A percentile compares a stretch with the other conserved stretches of the same genome.
These are phyloP conservation scores for Hecatera dysodea DNA, from an alignment of 2,888 invertebrate species.

Conservation along the genomic window DNA sequence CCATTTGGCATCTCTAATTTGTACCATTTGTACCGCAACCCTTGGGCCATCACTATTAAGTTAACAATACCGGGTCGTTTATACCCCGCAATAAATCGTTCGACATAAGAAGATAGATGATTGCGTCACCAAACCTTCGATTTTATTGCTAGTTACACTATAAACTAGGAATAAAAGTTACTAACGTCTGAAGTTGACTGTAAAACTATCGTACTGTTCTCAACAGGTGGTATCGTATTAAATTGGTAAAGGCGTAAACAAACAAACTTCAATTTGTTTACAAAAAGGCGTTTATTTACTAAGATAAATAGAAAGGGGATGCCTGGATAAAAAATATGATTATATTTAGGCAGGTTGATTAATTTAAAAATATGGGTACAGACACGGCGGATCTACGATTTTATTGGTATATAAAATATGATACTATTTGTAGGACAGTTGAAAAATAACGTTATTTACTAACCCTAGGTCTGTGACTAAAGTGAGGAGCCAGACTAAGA, in stretches of 20 bases:
- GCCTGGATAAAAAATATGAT: too few relatives aligned
- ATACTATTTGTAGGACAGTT: too few relatives aligned
- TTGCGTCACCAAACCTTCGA: conserved; percentile 21
- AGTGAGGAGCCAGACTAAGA: too few relatives aligned
- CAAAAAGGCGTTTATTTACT: neutral
- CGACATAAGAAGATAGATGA: conserved; percentile 52
- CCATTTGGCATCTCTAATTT: conserved; percentile 31
- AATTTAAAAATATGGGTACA: too few relatives aligned
- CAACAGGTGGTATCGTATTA: conserved; percentile 11
- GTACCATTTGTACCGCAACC: conserved; percentile 29
- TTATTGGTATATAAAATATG: too few relatives aligned
- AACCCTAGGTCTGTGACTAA: too few relatives aligned
- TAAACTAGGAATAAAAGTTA: conserved; percentile 41
- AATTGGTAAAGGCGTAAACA: neutral
- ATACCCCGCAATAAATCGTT: conserved; percentile 47
- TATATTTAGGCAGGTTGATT: neutral
- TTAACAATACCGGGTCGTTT: conserved; percentile 35
- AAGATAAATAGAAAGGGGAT: too few relatives aligned
- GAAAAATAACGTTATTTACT: too few relatives aligned
- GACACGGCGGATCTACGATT: too few relatives aligned
- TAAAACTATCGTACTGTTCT: conserved; percentile 14
- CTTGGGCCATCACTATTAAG: conserved; percentile 14
- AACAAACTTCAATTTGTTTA: neutral
- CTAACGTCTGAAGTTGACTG: conserved; percentile 42
- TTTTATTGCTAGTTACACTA: conserved; percentile 45